Conservation (phyloP, 1,140 invertebrate genomes). For the Heliconius melpomene region DNA sequence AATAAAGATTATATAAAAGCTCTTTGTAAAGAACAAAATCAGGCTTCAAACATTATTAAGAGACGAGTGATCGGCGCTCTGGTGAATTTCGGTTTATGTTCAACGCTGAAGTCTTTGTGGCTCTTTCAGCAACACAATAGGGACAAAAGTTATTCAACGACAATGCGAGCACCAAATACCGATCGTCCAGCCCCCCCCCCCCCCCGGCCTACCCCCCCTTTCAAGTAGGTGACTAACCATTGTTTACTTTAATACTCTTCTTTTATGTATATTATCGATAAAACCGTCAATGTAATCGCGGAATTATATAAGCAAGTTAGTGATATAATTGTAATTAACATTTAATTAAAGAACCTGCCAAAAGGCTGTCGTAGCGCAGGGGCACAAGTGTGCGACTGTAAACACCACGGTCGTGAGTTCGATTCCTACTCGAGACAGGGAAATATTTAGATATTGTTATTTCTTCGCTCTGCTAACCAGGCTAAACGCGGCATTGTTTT, state of each 20-base stretch:
- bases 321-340: too few species aligned
- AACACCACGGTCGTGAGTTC: too few species aligned
- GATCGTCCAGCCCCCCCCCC: slow-evolving; percentile 66
- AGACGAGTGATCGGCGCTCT: slow-evolving; percentile 76
- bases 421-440: too few species aligned
- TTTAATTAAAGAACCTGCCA: too few species aligned
- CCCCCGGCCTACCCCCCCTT: slow-evolving; percentile 51
- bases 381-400: too few species aligned
- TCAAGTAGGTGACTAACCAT: slow-evolving; percentile 67
- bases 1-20: slow-evolving; percentile 38
- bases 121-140: slow-evolving; percentile 79
- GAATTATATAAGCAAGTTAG: slow-evolving; percentile 64
- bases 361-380: too few species aligned
- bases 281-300: slow-evolving; percentile 64
- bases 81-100: slow-evolving; percentile 82
- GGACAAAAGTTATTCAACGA: slow-evolving; percentile 82
- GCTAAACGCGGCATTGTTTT: too few species aligned
- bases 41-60: slow-evolving; percentile 66
- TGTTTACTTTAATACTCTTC: slow-evolving; percentile 79
- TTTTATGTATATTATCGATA: slow-evolving; percentile 77
- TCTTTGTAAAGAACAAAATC: slow-evolving; percentile 40
- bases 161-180: slow-evolving; percentile 82
- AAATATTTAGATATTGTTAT: too few species aligned
- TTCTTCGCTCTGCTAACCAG: too few species aligned
- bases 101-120: slow-evolving; percentile 79